Base-by-base conservation (phyloP, 2,113 vertebrate genomes). In the Carettochelys insculpta region DNA sequence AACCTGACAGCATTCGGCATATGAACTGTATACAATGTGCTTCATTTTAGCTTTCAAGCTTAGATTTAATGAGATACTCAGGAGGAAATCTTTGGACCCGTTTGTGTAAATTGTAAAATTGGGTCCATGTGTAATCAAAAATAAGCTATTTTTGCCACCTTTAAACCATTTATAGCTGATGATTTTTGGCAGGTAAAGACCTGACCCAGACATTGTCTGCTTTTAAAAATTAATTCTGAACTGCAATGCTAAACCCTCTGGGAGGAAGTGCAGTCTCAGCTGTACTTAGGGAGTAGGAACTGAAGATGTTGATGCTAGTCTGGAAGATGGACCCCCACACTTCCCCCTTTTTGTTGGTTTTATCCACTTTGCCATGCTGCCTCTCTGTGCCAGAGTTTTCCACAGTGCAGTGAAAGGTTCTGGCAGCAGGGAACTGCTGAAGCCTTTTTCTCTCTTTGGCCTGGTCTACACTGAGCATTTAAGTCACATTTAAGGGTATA, bases 61-160 rank as follows among this genome's bases (percentile, higher is more conserved):
- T 47, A 75, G 80, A 83, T 90, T 94, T 96, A 95, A 96, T 95
- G 90, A 97, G 93, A 56, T 96, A 79, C 89, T 96, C 68, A 22
- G 90, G 91, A 87, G 92, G 78, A 85, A 93, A 54, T 90, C 83
- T 95, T 92, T 83, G 87, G 83, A 89, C 1, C 5, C 47, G 80
- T 73, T 96, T 93, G 86, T 91, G 80, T 94, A 95, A 89, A 90
- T 92, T 94, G 85, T 93, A 88, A 87, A 96, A 96, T 90, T 83
- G 92, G 88, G 80, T 89, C 61, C 84, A 91, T 93, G 11, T 86
- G 41, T 90, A 93, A 87, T 95, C 91, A 90, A 38, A 54, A 91
- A 94, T 92, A 77, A 25, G 88, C 84, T 92, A 22, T 82, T 89
- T 90, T 94, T 19, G 71, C 79, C 87, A 58, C 53, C 95, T 95